Conservation (phyloP, 2,113 vertebrate species). For the Potamarius usumacintae region DNA sequence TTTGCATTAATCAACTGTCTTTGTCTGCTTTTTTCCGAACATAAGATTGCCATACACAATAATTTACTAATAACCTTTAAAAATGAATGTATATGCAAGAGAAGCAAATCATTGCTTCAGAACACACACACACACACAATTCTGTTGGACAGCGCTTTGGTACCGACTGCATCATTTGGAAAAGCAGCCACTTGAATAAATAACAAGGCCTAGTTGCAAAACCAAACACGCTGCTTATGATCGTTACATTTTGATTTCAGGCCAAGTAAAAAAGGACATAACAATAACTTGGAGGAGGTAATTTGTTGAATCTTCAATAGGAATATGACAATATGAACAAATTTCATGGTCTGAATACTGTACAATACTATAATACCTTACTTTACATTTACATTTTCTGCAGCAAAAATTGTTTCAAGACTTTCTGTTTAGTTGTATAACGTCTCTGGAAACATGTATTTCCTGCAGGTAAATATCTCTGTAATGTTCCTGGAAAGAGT, state of each 20-base stretch:
- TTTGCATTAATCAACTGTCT: conserved; percentile 5
- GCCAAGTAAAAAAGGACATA: not conserved
- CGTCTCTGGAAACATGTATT: not conserved
- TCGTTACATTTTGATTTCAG: not conserved
- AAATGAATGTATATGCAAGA: not conserved
- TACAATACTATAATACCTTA: not conserved
- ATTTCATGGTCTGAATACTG: not conserved
- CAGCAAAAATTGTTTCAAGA: not conserved
- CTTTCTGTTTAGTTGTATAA: not conserved
- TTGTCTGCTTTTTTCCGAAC: not conserved
- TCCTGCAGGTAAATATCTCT: not conserved
- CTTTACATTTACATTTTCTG: not conserved
- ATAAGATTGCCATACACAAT: not conserved
- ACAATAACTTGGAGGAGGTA: not conserved
- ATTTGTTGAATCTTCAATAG: not conserved
- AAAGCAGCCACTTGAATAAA: not conserved
- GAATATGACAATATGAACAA: not conserved
- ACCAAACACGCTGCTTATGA: not conserved
- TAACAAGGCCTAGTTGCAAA: not conserved
- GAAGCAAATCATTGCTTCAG: not conserved
- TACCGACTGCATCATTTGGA: not conserved
- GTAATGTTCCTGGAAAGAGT: not conserved
- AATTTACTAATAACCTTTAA: not conserved
- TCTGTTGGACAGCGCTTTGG: not conserved
- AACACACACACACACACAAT: not conserved